Base-by-base conservation (phyloP, 1,140 invertebrate species). In the Cyclargus thomasi region DNA sequence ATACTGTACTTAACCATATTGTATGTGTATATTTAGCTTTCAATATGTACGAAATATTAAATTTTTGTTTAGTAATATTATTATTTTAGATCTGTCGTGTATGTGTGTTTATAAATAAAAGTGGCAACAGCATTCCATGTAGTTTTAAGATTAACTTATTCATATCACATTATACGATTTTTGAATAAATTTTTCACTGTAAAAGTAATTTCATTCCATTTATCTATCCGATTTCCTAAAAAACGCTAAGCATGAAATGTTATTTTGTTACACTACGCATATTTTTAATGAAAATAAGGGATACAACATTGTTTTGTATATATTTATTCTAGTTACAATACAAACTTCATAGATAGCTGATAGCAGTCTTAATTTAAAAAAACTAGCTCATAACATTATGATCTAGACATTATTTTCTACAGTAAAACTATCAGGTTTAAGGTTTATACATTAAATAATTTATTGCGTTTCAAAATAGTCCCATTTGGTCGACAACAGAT, bases 71-170 rank as follows among this genome's bases (percentile, higher is more conserved):
- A 36, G 29, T 66, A 66, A 53, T 35, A 39, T 17, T 8, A 59
- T 59, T 18, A 20, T 59, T 59, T 59, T 59, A 55, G 10, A n/a
- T 53, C 11, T n/a, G 53, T 55, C 53, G 53, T 59, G 55, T 59
- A 59, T 17, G 55, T 59, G 55, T 59, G 21, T 1, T n/a, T 59
- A 8, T 59, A 55, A 55, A 65, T 66, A 59, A 59, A 29, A 69
- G 17, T 63, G 68, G 53, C 53, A 10, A 66, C 57, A 66, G 62
- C 73, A 74, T 74, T 74, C 73, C 73, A 57, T 71, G 23, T 71
- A 69, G 68, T 11, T 22, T 71, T 71, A 74, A 67, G 17, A 53
- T 68, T 74, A 74, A 74, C 69, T 74, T 74, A 74, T 74, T 74
- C 70, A 69, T 72, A 74, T 67, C 69, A 70, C 65, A 64, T 59